These are phyloP conservation scores for Nephrotoma guestfalica DNA, from an alignment of 2,888 invertebrate genomes.

Conservation along the genomic window DNA sequence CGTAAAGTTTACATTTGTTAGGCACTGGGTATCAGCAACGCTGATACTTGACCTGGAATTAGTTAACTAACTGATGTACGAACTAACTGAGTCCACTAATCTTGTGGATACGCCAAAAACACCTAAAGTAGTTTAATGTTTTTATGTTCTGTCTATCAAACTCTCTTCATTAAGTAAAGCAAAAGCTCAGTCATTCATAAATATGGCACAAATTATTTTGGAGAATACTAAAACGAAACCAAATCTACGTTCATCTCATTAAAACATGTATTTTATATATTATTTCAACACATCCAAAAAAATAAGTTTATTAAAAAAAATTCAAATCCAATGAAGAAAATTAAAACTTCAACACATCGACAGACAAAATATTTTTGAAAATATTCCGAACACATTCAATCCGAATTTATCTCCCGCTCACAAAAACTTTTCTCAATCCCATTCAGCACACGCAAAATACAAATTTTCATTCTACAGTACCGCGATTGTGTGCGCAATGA, in stretches of 20 bases:
- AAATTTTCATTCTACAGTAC: not conserved
- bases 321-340: not conserved
- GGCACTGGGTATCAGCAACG: no score
- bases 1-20: no score
- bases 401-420: not conserved
- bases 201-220: no score
- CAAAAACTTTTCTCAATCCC: not conserved
- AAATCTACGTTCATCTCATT: not conserved
- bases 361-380: not conserved
- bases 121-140: no score
- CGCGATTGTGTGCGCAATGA: not conserved
- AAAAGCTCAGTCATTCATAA: no score
- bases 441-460: not conserved
- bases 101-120: no score
- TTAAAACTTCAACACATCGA: not conserved
- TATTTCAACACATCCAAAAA: not conserved
- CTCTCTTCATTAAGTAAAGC: no score
- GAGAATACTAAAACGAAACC: not conserved
- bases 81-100: no score
- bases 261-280: not conserved
- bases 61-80: no score
- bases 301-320: not conserved
- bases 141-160: no score
- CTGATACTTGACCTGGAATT: no score
- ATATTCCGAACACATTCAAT: not conserved